phyloP scores from a whole-genome alignment of 2,888 invertebrate species.

The Calliscelio sp. region DNA sequence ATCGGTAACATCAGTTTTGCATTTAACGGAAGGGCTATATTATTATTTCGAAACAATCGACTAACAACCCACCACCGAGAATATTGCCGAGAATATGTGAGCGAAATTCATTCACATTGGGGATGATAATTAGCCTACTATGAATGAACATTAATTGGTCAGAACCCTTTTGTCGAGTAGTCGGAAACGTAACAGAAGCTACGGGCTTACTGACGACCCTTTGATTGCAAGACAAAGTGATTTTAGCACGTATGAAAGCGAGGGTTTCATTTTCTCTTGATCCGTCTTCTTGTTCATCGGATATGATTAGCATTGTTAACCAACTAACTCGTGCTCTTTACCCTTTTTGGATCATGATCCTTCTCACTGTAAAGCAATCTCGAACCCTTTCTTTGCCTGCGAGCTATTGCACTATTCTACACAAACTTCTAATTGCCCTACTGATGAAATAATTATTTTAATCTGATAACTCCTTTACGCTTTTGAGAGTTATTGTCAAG shows the following conservation, averaged over 20 bases:
- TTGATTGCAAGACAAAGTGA: constrained; percentile 82
- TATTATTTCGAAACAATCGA: constrained; percentile 83
- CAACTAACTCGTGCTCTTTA: constrained; percentile 81
- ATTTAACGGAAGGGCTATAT: constrained; percentile 73
- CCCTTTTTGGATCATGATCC: constrained; percentile 79
- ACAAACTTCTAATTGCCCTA: constrained; percentile 80
- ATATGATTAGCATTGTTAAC: constrained; percentile 86
- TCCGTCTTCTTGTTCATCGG: constrained; percentile 76
- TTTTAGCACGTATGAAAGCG: constrained; percentile 74
- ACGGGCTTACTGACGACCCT: constrained; percentile 77
- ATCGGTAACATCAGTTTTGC: constrained; percentile 63
- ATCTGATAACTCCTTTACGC: constrained; percentile 36
- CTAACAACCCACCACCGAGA: constrained; percentile 83
- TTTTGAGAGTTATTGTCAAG: constrained; percentile 2
- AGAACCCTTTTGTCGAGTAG: constrained; percentile 76
- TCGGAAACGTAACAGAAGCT: constrained; percentile 79
- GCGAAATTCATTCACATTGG: constrained; percentile 67
- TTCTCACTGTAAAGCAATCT: constrained; percentile 77
- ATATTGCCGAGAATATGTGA: constrained; percentile 77
- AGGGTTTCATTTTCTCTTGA: constrained; percentile 75
- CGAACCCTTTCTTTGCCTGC: constrained; percentile 77
- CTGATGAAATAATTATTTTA: constrained; percentile 74
- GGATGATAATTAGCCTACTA: constrained; percentile 83
- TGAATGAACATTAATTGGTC: constrained; percentile 85
- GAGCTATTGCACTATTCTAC: constrained; percentile 76